Conservation (phyloP, 2,113 vertebrate species). For the Tragulus kanchil region DNA sequence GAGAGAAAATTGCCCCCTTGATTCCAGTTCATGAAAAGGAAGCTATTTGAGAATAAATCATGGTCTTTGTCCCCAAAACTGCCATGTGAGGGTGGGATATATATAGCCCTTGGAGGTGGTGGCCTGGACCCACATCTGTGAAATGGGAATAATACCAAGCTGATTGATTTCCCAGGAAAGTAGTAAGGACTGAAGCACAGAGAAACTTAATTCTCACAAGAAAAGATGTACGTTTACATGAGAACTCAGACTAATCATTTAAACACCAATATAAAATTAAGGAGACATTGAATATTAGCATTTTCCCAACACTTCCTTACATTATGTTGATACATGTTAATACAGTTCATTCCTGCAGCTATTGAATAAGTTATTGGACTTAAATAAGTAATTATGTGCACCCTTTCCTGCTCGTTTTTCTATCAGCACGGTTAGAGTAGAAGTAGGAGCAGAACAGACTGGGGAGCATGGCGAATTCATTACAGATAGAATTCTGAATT, state of each 20-base stretch:
- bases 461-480: background rate
- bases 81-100: background rate
- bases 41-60: background rate
- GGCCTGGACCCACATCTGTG: background rate
- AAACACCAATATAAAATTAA: background rate
- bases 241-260: slow-evolving; percentile 32
- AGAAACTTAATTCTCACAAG: background rate
- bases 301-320: background rate
- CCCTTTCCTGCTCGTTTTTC: background rate
- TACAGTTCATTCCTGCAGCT: background rate
- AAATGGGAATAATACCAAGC: background rate
- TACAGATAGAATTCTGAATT: background rate
- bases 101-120: accelerated
- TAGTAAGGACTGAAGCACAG: background rate
- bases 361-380: background rate
- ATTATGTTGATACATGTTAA: background rate
- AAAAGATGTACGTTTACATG: background rate
- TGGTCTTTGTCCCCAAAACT: background rate
- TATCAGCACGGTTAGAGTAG: background rate
- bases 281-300: background rate
- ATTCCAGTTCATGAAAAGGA: background rate
- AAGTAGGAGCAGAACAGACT: background rate
- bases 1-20: background rate
- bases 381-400: background rate
- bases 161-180: background rate